phyloP scores from a whole-genome alignment of 2,113 vertebrate species.

The Chelonoidis abingdonii region DNA sequence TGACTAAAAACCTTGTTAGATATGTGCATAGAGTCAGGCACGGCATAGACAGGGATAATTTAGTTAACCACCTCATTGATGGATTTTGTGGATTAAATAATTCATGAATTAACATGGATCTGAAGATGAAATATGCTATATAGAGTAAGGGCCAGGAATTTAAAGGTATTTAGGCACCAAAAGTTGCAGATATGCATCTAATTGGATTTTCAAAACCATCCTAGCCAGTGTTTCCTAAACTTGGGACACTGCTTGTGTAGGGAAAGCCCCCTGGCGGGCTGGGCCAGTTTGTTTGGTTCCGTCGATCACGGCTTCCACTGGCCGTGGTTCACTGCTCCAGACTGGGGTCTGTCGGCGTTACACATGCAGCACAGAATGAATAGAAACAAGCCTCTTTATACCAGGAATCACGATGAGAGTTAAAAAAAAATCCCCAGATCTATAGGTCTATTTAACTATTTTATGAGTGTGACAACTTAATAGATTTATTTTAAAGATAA shows the following conservation, averaged over 20 bases:
- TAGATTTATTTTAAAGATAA: not conserved
- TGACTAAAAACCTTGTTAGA: not conserved
- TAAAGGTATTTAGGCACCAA: not conserved
- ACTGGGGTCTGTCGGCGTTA: no score
- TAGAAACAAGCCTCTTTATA: not conserved
- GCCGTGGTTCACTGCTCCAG: no score
- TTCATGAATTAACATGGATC: not conserved
- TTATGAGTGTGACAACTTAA: not conserved
- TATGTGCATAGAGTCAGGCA: not conserved
- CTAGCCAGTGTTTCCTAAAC: not conserved
- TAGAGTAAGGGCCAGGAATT: not conserved
- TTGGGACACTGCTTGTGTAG: no score
- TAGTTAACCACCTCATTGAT: not conserved
- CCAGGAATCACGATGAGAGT: not conserved
- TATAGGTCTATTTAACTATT: not conserved
- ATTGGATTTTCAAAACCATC: not conserved
- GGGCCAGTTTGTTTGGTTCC: no score
- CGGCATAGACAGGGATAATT: fast-evolving
- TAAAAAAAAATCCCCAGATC: not conserved
- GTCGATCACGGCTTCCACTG: no score
- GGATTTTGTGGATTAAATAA: not conserved
- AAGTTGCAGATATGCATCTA: not conserved
- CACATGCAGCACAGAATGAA: not conserved
- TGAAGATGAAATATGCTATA: not conserved
- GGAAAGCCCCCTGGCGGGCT: no score